phyloP scores from a whole-genome alignment of 1,140 invertebrate genomes.

The Platyscapa corneri region DNA sequence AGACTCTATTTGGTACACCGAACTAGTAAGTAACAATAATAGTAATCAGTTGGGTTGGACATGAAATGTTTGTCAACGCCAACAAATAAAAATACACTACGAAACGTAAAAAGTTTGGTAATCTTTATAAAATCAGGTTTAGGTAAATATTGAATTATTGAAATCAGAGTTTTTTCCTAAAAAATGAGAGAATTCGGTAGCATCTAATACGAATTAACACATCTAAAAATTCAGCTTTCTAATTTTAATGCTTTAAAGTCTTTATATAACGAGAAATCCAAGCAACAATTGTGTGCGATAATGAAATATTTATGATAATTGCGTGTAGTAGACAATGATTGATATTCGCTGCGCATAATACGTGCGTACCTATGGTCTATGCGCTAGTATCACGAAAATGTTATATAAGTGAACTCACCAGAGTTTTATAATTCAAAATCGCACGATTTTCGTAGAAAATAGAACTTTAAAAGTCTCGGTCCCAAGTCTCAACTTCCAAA shows the following conservation, averaged over 20 bases:
- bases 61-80: too few relatives aligned
- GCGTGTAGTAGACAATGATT: background rate
- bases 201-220: background rate
- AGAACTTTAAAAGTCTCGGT: too few relatives aligned
- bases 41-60: too few relatives aligned
- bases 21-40: too few relatives aligned
- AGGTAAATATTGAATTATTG: background rate
- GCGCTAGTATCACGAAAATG: background rate
- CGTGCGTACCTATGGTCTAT: background rate
- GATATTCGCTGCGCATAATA: background rate
- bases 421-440: too few relatives aligned
- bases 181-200: slow-evolving; percentile 2
- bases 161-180: background rate
- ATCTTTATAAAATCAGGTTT: background rate
- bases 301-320: background rate
- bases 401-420: background rate
- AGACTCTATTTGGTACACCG: too few relatives aligned
- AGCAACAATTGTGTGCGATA: background rate
- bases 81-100: too few relatives aligned
- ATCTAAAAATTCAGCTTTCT: slow-evolving; percentile 1
- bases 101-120: background rate
- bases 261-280: background rate
- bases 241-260: background rate
- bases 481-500: too few relatives aligned
- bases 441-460: too few relatives aligned